Conservation (phyloP, 2,797 vertebrate genomes). For the Varecia variegata region DNA sequence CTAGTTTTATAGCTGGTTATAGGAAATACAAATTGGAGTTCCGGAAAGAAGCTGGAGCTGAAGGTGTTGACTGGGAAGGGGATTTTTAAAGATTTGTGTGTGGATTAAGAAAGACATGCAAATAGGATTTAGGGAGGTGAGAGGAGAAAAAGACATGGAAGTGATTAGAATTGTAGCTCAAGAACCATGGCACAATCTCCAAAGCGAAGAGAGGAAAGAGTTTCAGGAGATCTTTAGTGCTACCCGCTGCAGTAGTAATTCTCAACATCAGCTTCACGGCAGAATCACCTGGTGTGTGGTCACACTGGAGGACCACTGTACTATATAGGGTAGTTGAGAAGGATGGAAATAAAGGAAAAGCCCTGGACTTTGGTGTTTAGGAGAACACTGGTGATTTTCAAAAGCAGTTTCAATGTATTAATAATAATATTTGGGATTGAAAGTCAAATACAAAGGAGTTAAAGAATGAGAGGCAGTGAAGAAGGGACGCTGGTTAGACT, state of each 20-base stretch:
- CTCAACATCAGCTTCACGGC: background rate
- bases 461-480: background rate
- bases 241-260: background rate
- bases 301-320: background rate
- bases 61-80: background rate
- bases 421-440: background rate
- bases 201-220: background rate
- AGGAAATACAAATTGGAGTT: background rate
- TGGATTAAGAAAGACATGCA: background rate
- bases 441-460: background rate
- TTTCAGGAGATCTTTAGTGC: background rate
- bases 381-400: background rate
- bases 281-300: background rate
- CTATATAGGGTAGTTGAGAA: background rate
- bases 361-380: background rate
- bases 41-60: background rate
- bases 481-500: background rate
- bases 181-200: background rate
- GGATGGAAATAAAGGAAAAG: background rate
- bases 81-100: background rate
- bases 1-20: background rate
- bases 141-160: background rate
- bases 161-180: background rate
- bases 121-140: background rate
- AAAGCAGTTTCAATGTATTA: background rate